Evolutionary conservation across 2,797 vertebrate species (phyloP).

Genomic region (Lemur catta): DNA sequence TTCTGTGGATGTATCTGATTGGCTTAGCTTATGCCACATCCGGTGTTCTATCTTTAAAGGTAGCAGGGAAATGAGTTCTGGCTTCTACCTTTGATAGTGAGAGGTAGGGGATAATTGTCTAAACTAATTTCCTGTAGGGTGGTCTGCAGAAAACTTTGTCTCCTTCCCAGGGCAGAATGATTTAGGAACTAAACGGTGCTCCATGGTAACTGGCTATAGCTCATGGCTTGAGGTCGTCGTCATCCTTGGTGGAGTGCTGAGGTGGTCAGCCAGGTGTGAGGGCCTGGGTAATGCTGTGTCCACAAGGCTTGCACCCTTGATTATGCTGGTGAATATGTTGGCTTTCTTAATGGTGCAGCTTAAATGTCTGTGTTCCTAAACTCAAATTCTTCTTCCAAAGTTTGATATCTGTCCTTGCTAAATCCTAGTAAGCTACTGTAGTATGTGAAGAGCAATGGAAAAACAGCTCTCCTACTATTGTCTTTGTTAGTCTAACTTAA

Average conservation of each 20-base stretch:
- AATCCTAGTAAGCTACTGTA: not conserved
- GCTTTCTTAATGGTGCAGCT: not conserved
- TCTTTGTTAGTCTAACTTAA: not conserved
- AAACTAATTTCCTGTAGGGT: constrained; percentile 12
- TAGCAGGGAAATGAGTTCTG: not conserved
- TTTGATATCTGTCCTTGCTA: constrained; percentile 39
- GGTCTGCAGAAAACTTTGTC: constrained; percentile 31
- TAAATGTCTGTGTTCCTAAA: constrained; percentile 6
- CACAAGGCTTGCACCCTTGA: not conserved
- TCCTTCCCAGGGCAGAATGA: constrained; percentile 45
- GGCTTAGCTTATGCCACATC: not conserved
- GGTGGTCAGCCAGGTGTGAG: not conserved
- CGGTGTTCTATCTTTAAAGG: not conserved
- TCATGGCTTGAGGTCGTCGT: constrained; percentile 54
- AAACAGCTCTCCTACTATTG: not conserved
- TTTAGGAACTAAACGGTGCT: constrained; percentile 51
- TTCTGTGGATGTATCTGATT: not conserved
- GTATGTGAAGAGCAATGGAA: not conserved
- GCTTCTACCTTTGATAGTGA: constrained; percentile 1
- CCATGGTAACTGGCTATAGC: constrained; percentile 18
- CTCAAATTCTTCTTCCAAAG: not conserved
- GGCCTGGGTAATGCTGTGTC: constrained; percentile 9
- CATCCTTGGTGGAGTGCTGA: not conserved
- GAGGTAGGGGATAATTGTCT: constrained; percentile 44
- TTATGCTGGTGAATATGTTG: not conserved